Evolutionary conservation across 2,113 vertebrate genomes (phyloP).

Genomic region (Austrofundulus limnaeus): DNA sequence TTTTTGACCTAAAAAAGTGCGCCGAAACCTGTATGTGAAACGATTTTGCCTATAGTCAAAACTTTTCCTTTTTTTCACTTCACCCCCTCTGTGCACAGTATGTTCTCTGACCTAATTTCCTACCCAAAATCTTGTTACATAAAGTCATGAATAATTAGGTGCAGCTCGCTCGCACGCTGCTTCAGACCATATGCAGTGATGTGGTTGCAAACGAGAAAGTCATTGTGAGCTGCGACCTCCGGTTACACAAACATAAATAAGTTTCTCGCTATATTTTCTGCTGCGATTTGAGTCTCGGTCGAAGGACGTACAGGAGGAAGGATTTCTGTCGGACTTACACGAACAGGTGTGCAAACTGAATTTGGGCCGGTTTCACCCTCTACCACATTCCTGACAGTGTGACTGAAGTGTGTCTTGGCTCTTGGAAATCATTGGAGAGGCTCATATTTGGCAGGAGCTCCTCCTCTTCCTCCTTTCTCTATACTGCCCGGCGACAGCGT

Average conservation of each 20-base stretch:
- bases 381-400: constrained; percentile 44
- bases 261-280: not conserved
- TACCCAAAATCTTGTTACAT: constrained; percentile 43
- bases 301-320: constrained; percentile 36
- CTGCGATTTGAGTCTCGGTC: not conserved
- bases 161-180: not conserved
- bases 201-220: not conserved
- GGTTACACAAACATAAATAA: not conserved
- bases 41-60: constrained; percentile 21
- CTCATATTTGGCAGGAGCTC: constrained; percentile 49
- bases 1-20: not conserved
- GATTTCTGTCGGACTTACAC: constrained; percentile 29
- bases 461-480: constrained; percentile 39
- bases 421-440: constrained; percentile 41
- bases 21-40: not conserved
- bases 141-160: constrained; percentile 53
- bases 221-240: constrained; percentile 9
- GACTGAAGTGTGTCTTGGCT: constrained; percentile 55
- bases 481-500: constrained; percentile 62
- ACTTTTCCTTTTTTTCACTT: constrained; percentile 15
- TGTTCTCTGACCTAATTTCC: constrained; percentile 44
- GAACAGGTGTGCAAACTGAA: constrained; percentile 59
- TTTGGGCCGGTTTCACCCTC: constrained; percentile 49
- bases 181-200: constrained; percentile 1
- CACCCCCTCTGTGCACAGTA: constrained; percentile 3